phyloP scores from a whole-genome alignment of 1,140 invertebrate genomes.

The Drosophila tsacasi region DNA sequence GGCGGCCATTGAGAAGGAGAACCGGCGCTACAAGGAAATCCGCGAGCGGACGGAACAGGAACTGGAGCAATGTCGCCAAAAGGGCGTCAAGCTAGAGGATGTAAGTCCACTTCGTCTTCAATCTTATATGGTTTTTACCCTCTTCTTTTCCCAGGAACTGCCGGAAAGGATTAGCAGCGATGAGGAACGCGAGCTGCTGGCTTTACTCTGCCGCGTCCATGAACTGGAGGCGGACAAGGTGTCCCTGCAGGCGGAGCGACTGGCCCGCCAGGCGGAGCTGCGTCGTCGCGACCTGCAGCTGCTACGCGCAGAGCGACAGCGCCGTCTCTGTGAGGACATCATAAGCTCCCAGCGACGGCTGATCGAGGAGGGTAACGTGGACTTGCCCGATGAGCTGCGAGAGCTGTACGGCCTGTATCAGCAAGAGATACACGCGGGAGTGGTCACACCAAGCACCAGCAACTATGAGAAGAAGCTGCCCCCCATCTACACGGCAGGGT shows the following conservation, averaged over 20 bases:
- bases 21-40: slow-evolving; percentile 91
- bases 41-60: slow-evolving; percentile 91
- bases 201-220: slow-evolving; percentile 94
- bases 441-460: slow-evolving; percentile 70
- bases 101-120: slow-evolving; percentile 85
- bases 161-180: slow-evolving; percentile 93
- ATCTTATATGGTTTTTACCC: not conserved
- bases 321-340: slow-evolving; percentile 95
- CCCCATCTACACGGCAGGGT: slow-evolving; percentile 84
- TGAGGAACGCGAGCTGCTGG: slow-evolving; percentile 93
- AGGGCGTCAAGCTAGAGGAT: slow-evolving; percentile 92
- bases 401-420: slow-evolving; percentile 95
- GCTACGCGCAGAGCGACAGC: slow-evolving; percentile 92
- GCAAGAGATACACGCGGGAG: slow-evolving; percentile 92
- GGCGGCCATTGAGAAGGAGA: slow-evolving; percentile 93
- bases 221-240: slow-evolving; percentile 95
- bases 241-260: slow-evolving; percentile 93
- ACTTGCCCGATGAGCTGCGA: slow-evolving; percentile 91
- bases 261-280: slow-evolving; percentile 94
- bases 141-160: slow-evolving; percentile 88
- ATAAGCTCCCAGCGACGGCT: slow-evolving; percentile 94
- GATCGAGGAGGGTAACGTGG: slow-evolving; percentile 91
- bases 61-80: slow-evolving; percentile 90
- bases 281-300: slow-evolving; percentile 93
- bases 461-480: slow-evolving; percentile 81